Percentiles rank a stretch among this genome's conserved stretches.
These are phyloP conservation scores for Diorhabda elongata DNA, from an alignment of 1,140 invertebrate species.

Conservation along the genomic window DNA sequence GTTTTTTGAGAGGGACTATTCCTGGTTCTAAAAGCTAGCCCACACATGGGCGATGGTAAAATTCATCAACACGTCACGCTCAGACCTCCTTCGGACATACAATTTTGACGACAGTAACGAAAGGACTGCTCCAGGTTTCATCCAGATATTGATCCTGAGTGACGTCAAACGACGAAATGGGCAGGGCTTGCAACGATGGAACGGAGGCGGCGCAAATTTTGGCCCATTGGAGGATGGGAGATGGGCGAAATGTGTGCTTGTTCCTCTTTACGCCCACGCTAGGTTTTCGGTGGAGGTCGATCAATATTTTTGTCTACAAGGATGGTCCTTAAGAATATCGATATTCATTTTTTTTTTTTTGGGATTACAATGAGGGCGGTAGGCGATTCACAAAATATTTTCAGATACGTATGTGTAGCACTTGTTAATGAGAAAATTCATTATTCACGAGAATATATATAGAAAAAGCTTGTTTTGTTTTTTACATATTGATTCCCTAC, in stretches of 20 bases:
- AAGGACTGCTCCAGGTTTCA: slow-evolving; percentile 34
- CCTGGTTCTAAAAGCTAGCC: slow-evolving; percentile 88
- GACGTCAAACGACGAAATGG: slow-evolving; percentile 29
- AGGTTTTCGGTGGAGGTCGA: neutral
- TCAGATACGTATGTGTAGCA: no score
- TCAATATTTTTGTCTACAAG: neutral
- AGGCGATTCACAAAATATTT: no score
- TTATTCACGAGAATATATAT: no score
- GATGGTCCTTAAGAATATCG: neutral
- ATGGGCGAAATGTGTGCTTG: slow-evolving; percentile 1
- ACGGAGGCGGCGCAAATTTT: slow-evolving; percentile 17
- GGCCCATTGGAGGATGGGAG: slow-evolving; percentile 6
- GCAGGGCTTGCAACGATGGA: slow-evolving; percentile 26
- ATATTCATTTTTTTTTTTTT: neutral
- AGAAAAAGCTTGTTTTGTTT: no score
- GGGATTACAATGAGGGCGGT: no score
- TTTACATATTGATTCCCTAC: no score
- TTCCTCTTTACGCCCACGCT: neutral
- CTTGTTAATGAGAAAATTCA: no score
- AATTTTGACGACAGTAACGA: slow-evolving; percentile 29
- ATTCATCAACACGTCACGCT: slow-evolving; percentile 37
- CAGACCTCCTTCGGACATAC: slow-evolving; percentile 23
- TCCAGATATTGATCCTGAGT: slow-evolving; percentile 37
- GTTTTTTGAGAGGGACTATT: slow-evolving; percentile 94
- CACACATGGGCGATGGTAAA: slow-evolving; percentile 73